Evolutionary conservation across 2,113 vertebrate genomes (phyloP), one percentile per base, ranked within the genome.

Genomic region (Myiopsitta monachus): DNA sequence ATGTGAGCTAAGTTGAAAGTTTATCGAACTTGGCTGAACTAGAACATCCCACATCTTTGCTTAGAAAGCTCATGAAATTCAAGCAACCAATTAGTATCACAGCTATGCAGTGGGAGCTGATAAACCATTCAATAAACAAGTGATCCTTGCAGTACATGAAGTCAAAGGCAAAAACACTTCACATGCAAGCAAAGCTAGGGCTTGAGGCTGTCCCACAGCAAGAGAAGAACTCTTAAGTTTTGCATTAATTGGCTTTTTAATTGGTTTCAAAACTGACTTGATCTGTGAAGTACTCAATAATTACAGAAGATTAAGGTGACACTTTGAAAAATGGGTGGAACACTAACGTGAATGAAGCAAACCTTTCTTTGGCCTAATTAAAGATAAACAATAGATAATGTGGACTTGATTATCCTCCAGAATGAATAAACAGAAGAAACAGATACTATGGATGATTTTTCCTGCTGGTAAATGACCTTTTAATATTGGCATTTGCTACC

Each of bases 181-280:
- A 18, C 51, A 47, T 18, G 78, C 86, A 12, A 88, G 70, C 54
- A 83, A 75, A 88, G 81, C 49, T 24, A 79, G 54, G 87, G 91
- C 78, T 96, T 54, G 43, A 26, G 91, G 93, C 94, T 85, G 83
- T 67, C 69, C 83, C 93, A 75, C 67, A 67, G 76, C 79, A 49
- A 67, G 86, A 92, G 59, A 74, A 52, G 80, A 69, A 78, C 54
- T 64, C 92, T 94, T 82, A 67, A 88, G 67, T 95, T 94, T 68
- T 77, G 87, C 84, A 79, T 96, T 96, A 96, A 97, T 93, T 97
- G 95, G 92, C 69, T 95, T 96, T 96, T 95, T 88, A 95, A 88
- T 52, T 83, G 80, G 19, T 83, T 97, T 89, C 92, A 92, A 95
- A 97, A 87, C 54, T 57, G 24, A 8, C 62, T 52, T 39, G 73